Base-by-base conservation (phyloP, 92 coral and sea anemone genomes). In the Diadumene lineata region DNA sequence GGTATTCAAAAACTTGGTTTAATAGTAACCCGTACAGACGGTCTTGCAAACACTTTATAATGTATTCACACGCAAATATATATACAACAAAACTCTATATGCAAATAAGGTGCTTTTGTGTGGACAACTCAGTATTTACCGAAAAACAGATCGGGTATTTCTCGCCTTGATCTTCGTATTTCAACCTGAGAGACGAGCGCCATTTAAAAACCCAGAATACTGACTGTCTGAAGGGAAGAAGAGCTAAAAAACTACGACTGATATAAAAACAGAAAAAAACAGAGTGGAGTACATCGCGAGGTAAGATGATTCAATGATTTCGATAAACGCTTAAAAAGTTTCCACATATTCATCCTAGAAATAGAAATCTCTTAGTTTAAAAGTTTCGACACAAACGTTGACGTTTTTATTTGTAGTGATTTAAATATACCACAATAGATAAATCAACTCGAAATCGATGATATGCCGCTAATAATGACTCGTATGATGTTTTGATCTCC, bases 71-170 rank as follows among this genome's bases (percentile, higher is more conserved):
- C 13, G 13, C 6, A 38, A 13, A 53, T 66, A 68, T 68, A 33
- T 60, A 48, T 18, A 68, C 55, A 26, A 58, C 34, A 33, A 50
- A 24, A 38, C 25, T 6, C 6, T 29, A 51, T 29, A 70, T 70
- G 75, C 58, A 51, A 70, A 70, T 70, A 29, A 70, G 63, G 48
- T 13, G n/a, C 48, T 38, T 4, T 1, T 51, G 61, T 70, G 31
- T 50, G 75, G 50, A 31, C 34, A 57, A 22, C 34, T 29, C 46
- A 6, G 28, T 58, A 58, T 58, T 58, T 58, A 58, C 29, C 64
- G 64, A 3, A 53, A 53, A 53, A 53, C 60, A 53, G 8, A 15
- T 53, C 60, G 60, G n/a, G 8, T 53, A 53, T 53, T 53, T 53
- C n/a, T 53, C 60, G n/a, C 60, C 19, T 53, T 16, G 60, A 8